Evolutionary conservation across 2,888 invertebrate species (phyloP).

Genomic region (Bimastos eiseni): DNA sequence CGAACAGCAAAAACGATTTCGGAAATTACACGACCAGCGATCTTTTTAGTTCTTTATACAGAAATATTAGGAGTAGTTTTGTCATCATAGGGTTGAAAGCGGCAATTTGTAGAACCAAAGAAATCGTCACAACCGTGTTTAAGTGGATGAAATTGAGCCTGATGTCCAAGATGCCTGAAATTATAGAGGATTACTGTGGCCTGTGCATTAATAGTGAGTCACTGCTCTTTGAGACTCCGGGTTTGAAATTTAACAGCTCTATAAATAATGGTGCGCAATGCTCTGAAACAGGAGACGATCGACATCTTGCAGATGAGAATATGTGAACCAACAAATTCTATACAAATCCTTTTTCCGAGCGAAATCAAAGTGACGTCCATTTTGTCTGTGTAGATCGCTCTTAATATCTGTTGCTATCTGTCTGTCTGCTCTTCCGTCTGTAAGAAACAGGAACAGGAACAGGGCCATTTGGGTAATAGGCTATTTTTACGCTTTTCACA

Average conservation of each 20-base stretch:
- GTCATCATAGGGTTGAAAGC: slow-evolving; percentile 64
- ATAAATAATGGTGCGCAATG: not conserved
- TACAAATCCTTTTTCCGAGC: too few species aligned
- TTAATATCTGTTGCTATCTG: too few species aligned
- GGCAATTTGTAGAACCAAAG: slow-evolving; percentile 64
- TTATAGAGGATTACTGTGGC: not conserved
- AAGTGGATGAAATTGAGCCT: slow-evolving; percentile 60
- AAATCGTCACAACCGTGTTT: slow-evolving; percentile 64
- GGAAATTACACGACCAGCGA: slow-evolving; percentile 41
- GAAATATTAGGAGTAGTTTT: slow-evolving; percentile 63
- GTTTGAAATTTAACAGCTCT: not conserved
- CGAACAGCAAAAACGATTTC: not conserved
- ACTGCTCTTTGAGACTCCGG: not conserved
- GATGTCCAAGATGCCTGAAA: slow-evolving; percentile 63
- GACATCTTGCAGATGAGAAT: too few species aligned
- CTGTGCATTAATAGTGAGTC: not conserved
- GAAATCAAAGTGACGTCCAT: too few species aligned
- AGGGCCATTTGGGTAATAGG: too few species aligned
- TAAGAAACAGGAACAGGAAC: too few species aligned
- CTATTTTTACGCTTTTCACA: not conserved
- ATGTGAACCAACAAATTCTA: too few species aligned
- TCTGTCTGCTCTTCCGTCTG: too few species aligned
- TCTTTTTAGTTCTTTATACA: slow-evolving; percentile 60
- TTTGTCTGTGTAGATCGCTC: too few species aligned
- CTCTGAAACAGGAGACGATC: not conserved